Evolutionary conservation across 2,113 vertebrate species (phyloP).

Genomic region (Festucalex cinctus): DNA sequence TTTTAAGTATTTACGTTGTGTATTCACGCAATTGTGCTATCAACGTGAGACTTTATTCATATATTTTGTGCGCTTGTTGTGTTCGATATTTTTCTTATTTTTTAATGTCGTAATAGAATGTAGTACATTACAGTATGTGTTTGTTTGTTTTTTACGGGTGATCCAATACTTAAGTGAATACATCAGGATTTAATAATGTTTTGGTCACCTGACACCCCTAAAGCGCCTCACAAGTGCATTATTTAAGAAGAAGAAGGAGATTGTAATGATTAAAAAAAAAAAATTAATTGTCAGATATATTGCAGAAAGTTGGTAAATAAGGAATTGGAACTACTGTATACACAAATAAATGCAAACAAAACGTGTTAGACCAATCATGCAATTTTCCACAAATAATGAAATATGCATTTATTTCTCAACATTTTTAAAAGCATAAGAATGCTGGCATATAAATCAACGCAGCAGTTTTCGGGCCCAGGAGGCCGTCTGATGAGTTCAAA

Average conservation of each 20-base stretch:
- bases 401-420: not conserved
- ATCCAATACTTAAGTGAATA: no score
- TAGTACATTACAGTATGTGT: not conserved
- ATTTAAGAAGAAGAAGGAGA: not conserved
- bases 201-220: not conserved
- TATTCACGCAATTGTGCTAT: no score
- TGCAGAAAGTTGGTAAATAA: no score
- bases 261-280: not conserved
- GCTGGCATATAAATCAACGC: not conserved
- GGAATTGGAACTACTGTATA: not conserved
- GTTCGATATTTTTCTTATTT: not conserved
- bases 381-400: not conserved
- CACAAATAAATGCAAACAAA: not conserved
- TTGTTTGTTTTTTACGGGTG: not conserved
- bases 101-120: no score
- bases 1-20: no score
- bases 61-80: no score
- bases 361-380: not conserved
- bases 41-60: no score
- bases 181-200: not conserved
- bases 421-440: not conserved
- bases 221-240: not conserved
- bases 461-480: not conserved
- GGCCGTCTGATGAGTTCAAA: slow-evolving; percentile 56
- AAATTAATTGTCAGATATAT: no score